Evolutionary conservation across 1,140 invertebrate species (phyloP).

Genomic region (Melipona quadrifasciata): DNA sequence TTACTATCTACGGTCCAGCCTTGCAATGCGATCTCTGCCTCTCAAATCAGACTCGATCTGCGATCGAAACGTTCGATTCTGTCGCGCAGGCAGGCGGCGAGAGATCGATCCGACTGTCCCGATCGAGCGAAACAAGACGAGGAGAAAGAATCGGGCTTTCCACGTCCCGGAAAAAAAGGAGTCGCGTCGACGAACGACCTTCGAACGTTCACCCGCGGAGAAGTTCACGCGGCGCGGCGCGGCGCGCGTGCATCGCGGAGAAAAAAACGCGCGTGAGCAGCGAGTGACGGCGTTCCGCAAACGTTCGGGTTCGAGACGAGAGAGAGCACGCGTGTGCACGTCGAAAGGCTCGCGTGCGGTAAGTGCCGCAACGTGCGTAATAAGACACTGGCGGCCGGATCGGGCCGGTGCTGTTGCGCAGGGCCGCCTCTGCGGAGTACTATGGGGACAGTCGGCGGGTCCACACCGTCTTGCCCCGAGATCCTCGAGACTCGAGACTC

Average conservation of each 20-base stretch:
- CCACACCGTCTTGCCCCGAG: constrained; percentile 28
- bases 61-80: too few relatives aligned
- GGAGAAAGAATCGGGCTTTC: not conserved
- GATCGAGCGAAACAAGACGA: not conserved
- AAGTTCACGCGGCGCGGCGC: not conserved
- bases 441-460: constrained; percentile 49
- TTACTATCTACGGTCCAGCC: too few relatives aligned
- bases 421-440: constrained; percentile 48
- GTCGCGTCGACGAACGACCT: constrained; percentile 21
- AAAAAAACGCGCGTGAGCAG: constrained; percentile 12
- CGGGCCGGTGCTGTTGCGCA: constrained; percentile 37
- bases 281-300: not conserved
- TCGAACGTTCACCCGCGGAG: constrained; percentile 34
- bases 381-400: constrained; percentile 49
- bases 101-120: too few relatives aligned
- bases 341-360: constrained; percentile 19
- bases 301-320: not conserved
- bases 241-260: constrained; percentile 20
- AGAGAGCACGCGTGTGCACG: constrained; percentile 15
- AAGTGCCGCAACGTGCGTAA: constrained; percentile 56
- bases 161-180: not conserved
- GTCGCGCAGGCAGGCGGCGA: too few relatives aligned
- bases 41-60: too few relatives aligned
- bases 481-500: not conserved
- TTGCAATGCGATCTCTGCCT: too few relatives aligned